Evolutionary conservation across 1,140 invertebrate species (phyloP), one percentile per base, ranked within the genome.

Genomic region (Euborellia annulipes): DNA sequence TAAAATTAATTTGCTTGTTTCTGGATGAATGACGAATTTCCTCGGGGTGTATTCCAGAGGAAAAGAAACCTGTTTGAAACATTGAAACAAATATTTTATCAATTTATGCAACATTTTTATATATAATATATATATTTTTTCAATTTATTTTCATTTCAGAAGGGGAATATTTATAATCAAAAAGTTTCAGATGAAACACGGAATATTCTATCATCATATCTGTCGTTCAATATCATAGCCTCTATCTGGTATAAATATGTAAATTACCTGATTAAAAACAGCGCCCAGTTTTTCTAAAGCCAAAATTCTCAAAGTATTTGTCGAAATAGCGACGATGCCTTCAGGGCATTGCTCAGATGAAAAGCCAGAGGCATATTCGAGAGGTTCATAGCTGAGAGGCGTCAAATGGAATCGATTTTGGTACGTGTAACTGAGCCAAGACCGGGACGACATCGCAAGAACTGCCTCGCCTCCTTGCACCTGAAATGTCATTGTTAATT

Each of bases 261-360:
- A n/a, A n/a, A n/a, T 46, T 45, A 74, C 70, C 64, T 98, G 93
- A 69, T 99, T 99, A 58, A 99, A 99, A 3, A 98, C 91, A 0
- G 91, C 93, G 0, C 96, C 96, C 0, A 99, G 66, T 64, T 99
- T 99, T 64, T 99, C 96, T 13, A 99, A 66, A 0, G 95, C 93
- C 58, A 99, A 76, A 74, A 99, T 99, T 51, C 92, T 75, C 20
- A 99, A 67, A 0, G 94, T 98, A 57, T 98, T 98, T 1, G 88
- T 88, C 0, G 93, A 95, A 63, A 99, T 98, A 0, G 96, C 95
- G 6, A 99, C 96, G 52, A 99, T 95, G 52, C 94, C 96, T 66
- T 99, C 96, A 1, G 92, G 90, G 72, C 95, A 99, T 63, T 99
- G 95, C 65, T 98, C 94, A 47, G 91, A 96, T 46, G 90, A 90